Conservation (phyloP, 2,888 invertebrate species). For the Urechis unicinctus region DNA sequence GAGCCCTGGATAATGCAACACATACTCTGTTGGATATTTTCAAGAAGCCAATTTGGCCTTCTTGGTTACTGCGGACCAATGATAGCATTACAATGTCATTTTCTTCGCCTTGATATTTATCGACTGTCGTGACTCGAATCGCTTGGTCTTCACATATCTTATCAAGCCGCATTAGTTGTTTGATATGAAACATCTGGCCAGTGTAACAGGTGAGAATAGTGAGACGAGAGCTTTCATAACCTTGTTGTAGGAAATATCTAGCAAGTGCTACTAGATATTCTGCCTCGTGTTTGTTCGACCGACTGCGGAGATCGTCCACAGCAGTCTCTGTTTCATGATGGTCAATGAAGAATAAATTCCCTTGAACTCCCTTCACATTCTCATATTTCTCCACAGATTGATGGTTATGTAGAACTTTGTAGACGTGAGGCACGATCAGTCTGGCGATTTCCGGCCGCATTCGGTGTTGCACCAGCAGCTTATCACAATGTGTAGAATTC, state of each 20-base stretch:
- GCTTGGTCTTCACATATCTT: too few relatives aligned
- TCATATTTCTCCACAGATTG: slow-evolving; percentile 25
- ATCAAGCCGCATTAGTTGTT: slow-evolving; percentile 1
- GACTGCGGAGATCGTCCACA: slow-evolving; percentile 25
- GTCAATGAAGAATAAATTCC: slow-evolving; percentile 35
- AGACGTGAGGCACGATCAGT: slow-evolving; percentile 30
- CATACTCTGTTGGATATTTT: slow-evolving; percentile 37
- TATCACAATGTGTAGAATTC: slow-evolving; percentile 59
- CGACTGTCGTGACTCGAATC: slow-evolving; percentile 29
- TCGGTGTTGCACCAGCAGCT: slow-evolving; percentile 58
- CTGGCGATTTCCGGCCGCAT: slow-evolving; percentile 43
- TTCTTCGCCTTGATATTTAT: slow-evolving; percentile 45
- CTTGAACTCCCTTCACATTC: slow-evolving; percentile 29
- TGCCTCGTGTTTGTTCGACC: slow-evolving; percentile 38
- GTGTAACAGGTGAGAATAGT: slow-evolving; percentile 42
- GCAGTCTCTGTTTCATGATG: slow-evolving; percentile 28
- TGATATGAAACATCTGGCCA: slow-evolving; percentile 33
- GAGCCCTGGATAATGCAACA: slow-evolving; percentile 44
- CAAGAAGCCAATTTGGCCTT: slow-evolving; percentile 38
- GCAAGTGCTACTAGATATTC: slow-evolving; percentile 27
- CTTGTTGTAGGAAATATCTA: slow-evolving; percentile 36
- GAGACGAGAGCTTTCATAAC: slow-evolving; percentile 30
- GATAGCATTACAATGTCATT: slow-evolving; percentile 46
- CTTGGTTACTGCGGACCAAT: slow-evolving; percentile 39
- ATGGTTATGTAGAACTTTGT: slow-evolving; percentile 32